A percentile compares a stretch with the other conserved stretches of the same genome.
Evolutionary conservation across 2,113 vertebrate genomes (phyloP).

Genomic region (Takifugu flavidus): DNA sequence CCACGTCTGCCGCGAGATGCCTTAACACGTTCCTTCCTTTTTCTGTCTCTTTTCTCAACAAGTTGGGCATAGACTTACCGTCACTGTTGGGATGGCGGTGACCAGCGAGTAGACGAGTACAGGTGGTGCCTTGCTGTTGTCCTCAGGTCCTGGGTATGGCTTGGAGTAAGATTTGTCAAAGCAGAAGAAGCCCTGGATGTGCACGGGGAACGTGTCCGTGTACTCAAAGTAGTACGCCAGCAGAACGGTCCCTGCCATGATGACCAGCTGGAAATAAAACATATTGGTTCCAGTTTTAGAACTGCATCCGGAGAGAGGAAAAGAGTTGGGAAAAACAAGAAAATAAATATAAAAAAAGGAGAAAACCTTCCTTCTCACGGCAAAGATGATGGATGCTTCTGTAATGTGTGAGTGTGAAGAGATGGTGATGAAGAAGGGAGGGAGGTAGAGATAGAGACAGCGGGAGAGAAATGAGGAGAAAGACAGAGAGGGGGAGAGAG

Average conservation of each 20-base stretch:
- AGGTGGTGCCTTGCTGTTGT: constrained; percentile 83
- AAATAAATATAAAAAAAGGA: constrained; percentile 9
- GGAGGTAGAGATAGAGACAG: constrained; percentile 19
- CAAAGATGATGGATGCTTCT: constrained; percentile 58
- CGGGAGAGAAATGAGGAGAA: constrained; percentile 26
- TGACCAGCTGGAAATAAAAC: constrained; percentile 87
- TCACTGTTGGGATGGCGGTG: constrained; percentile 84
- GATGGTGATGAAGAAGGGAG: constrained; percentile 46
- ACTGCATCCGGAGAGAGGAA: constrained; percentile 29
- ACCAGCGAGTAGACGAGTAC: constrained; percentile 87
- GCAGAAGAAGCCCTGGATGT: constrained; percentile 92
- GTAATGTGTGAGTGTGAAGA: constrained; percentile 65
- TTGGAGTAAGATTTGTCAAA: constrained; percentile 87
- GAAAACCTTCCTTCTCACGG: constrained; percentile 40
- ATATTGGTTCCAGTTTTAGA: constrained; percentile 68
- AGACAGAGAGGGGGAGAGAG: constrained; percentile 28
- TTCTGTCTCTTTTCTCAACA: neutral
- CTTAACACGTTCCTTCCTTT: no score
- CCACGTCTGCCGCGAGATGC: neutral
- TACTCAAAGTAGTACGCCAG: constrained; percentile 92
- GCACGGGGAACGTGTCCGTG: constrained; percentile 90
- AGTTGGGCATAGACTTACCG: constrained; percentile 74
- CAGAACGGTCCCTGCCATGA: constrained; percentile 87
- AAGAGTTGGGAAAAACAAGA: constrained; percentile 23
- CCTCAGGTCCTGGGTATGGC: constrained; percentile 88